Evolutionary conservation across 2,888 invertebrate species (phyloP).

Genomic region (Pseudoips prasinana): DNA sequence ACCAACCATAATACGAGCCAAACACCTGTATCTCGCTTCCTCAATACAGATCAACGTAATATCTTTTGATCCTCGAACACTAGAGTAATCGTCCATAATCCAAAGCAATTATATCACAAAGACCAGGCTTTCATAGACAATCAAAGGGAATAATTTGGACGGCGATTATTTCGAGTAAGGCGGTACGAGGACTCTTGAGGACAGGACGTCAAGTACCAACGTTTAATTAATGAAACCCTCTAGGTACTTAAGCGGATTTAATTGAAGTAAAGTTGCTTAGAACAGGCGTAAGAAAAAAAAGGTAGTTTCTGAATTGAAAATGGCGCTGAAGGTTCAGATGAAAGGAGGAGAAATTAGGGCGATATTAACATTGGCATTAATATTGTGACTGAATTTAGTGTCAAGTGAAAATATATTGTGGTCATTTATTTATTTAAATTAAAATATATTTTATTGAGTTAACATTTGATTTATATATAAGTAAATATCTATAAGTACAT

Average conservation of each 20-base stretch:
- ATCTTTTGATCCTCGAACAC: not conserved
- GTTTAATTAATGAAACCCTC: conserved; percentile 67
- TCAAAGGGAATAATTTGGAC: conserved; percentile 69
- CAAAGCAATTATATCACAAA: conserved; percentile 55
- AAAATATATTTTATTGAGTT: too few relatives aligned
- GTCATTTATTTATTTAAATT: too few relatives aligned
- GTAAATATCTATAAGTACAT: too few relatives aligned
- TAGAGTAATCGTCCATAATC: conserved; percentile 46
- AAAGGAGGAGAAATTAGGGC: too few relatives aligned
- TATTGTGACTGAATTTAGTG: too few relatives aligned
- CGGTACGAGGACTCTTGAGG: conserved; percentile 43
- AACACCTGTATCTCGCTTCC: too few relatives aligned
- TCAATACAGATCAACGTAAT: too few relatives aligned
- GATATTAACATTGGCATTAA: too few relatives aligned
- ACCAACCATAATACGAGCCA: too few relatives aligned
- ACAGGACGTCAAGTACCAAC: conserved; percentile 43
- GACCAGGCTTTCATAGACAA: conserved; percentile 57
- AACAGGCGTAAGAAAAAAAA: conserved; percentile 21
- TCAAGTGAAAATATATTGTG: too few relatives aligned
- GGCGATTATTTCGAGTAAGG: conserved; percentile 64
- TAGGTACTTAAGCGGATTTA: conserved; percentile 29
- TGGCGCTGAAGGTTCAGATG: too few relatives aligned
- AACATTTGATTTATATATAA: too few relatives aligned
- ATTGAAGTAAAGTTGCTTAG: conserved; percentile 30
- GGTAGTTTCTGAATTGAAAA: not conserved